Conservation (phyloP, 2,113 vertebrate species). For the Entomyzon cyanotis region DNA sequence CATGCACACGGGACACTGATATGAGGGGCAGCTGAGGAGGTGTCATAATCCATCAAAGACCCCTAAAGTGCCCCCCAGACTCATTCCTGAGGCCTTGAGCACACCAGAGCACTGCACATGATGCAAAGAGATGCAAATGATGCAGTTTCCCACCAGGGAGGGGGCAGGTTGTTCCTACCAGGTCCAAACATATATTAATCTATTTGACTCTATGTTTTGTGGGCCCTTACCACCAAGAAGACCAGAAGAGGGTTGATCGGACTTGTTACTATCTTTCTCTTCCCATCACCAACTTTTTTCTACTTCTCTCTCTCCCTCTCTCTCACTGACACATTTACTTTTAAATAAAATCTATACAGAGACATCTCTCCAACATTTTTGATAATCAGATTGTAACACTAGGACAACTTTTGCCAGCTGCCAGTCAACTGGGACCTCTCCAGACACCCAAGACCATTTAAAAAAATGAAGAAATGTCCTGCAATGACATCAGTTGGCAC, state of each 20-base stretch:
- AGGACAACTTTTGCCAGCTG: neutral
- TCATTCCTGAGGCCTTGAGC: neutral
- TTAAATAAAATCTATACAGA: neutral
- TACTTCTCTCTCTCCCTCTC: neutral
- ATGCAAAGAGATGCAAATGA: neutral
- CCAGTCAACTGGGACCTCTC: neutral
- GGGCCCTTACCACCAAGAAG: neutral
- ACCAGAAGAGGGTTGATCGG: too few species aligned
- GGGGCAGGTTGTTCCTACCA: neutral
- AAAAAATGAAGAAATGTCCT: neutral
- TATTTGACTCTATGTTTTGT: neutral
- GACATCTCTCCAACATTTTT: neutral
- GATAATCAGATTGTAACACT: neutral
- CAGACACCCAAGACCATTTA: neutral
- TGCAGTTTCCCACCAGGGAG: neutral
- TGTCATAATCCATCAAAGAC: neutral
- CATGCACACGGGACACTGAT: neutral
- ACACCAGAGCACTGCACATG: rapidly evolving
- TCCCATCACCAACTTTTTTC: neutral
- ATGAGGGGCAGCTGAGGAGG: neutral
- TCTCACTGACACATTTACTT: neutral
- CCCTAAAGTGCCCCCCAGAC: neutral
- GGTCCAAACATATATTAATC: rapidly evolving
- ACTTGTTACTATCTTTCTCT: neutral
- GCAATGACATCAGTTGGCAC: rapidly evolving